Evolutionary conservation across 2,797 vertebrate genomes (phyloP).

Genomic region (Syncerus caffer): DNA sequence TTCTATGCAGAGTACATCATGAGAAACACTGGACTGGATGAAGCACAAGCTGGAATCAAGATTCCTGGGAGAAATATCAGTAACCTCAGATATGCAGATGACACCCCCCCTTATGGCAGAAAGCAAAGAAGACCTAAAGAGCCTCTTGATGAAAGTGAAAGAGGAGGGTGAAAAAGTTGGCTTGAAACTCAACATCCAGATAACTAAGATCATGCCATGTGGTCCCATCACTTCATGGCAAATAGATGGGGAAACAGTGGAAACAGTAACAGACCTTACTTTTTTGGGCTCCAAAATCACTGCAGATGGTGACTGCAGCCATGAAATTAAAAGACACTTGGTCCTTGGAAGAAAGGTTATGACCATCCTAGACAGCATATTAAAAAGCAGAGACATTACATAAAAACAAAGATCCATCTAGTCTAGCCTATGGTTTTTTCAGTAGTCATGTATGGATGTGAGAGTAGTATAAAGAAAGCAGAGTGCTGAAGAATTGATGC

Average conservation of each 20-base stretch:
- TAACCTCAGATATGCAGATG: neutral
- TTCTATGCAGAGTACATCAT: neutral
- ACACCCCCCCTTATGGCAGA: neutral
- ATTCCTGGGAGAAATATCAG: neutral
- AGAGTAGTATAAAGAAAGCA: neutral
- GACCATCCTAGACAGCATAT: neutral
- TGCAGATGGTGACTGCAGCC: neutral
- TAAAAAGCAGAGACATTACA: neutral
- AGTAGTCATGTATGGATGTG: neutral
- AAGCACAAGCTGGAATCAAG: neutral
- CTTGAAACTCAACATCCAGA: neutral
- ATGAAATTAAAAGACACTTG: neutral
- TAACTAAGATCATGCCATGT: neutral
- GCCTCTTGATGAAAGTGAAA: neutral
- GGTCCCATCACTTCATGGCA: neutral
- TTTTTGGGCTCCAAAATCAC: neutral
- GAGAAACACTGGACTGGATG: neutral
- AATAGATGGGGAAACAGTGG: neutral
- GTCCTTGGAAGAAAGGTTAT: neutral
- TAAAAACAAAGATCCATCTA: neutral
- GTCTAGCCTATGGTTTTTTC: neutral
- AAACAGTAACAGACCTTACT: neutral
- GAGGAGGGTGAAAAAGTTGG: neutral
- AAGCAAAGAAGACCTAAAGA: neutral
- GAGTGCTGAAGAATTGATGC: accelerated